Conservation (phyloP, 2,797 vertebrate species). For the Sebastes iracundus region DNA sequence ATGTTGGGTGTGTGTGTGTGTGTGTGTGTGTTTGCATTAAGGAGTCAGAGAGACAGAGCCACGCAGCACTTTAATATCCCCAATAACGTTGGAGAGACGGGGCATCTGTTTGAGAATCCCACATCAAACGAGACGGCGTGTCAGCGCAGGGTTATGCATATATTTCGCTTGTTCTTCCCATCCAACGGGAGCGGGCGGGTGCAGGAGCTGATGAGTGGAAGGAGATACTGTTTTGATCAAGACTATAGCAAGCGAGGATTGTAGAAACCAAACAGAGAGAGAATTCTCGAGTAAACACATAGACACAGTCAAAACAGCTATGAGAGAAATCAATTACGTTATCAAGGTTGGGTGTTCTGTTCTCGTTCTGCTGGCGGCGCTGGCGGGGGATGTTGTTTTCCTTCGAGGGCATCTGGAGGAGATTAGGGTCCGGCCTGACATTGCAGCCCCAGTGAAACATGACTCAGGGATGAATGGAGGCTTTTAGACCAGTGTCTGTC, state of each 20-base stretch:
- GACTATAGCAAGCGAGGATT: constrained; percentile 15
- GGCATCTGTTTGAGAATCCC: constrained; percentile 71
- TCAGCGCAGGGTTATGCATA: constrained; percentile 73
- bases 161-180: constrained; percentile 71
- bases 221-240: constrained; percentile 59
- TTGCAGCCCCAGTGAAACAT: constrained; percentile 76
- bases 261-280: constrained; percentile 28
- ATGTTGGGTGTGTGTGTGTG: constrained; percentile 25
- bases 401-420: constrained; percentile 79
- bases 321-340: constrained; percentile 42
- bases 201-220: constrained; percentile 39
- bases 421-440: constrained; percentile 78
- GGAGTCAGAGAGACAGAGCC: constrained; percentile 49
- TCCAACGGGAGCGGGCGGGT: constrained; percentile 61
- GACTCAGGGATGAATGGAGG: constrained; percentile 79
- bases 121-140: constrained; percentile 74
- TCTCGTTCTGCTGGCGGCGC: constrained; percentile 2
- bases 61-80: constrained; percentile 62
- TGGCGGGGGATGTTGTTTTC: constrained; percentile 45
- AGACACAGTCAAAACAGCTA: constrained; percentile 4
- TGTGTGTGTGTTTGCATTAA: constrained; percentile 46
- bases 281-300: not conserved
- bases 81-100: constrained; percentile 50
- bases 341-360: constrained; percentile 23
- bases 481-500: constrained; percentile 73